Conservation (phyloP, 2,797 vertebrate species). For the Eulemur rubriventer region DNA sequence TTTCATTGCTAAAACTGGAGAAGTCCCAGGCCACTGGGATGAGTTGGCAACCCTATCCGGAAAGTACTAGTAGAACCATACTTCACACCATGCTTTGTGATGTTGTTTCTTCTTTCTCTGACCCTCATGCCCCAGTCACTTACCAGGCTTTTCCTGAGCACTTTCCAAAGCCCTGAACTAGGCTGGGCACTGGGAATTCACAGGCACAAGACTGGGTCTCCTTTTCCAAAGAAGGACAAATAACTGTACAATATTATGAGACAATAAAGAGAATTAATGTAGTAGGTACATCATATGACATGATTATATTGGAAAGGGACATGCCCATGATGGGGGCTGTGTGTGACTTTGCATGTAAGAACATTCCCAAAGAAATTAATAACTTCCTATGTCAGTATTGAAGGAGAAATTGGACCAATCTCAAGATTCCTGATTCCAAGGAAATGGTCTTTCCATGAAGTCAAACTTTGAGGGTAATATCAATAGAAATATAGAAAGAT, state of each 20-base stretch:
- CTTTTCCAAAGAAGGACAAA: neutral
- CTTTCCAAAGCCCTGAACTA: neutral
- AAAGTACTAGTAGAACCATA: neutral
- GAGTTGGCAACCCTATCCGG: neutral
- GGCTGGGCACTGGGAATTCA: neutral
- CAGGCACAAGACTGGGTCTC: neutral
- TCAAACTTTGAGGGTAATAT: neutral
- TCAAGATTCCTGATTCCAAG: neutral
- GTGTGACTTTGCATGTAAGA: neutral
- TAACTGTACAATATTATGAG: neutral
- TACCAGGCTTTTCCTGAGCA: neutral
- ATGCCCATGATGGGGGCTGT: neutral
- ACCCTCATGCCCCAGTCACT: neutral
- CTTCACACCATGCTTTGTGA: rapidly evolving
- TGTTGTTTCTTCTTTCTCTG: neutral
- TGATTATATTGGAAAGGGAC: neutral
- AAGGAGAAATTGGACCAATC: neutral
- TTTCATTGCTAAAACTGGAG: neutral
- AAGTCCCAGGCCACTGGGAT: no score
- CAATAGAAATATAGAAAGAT: neutral
- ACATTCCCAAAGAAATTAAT: neutral
- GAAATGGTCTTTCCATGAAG: neutral
- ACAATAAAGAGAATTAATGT: rapidly evolving
- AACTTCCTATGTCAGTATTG: neutral
- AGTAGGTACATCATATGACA: neutral